A percentile compares a stretch with the other conserved stretches of the same genome.
Conservation (phyloP, 2,888 invertebrate genomes). For the Crematogaster levior region DNA sequence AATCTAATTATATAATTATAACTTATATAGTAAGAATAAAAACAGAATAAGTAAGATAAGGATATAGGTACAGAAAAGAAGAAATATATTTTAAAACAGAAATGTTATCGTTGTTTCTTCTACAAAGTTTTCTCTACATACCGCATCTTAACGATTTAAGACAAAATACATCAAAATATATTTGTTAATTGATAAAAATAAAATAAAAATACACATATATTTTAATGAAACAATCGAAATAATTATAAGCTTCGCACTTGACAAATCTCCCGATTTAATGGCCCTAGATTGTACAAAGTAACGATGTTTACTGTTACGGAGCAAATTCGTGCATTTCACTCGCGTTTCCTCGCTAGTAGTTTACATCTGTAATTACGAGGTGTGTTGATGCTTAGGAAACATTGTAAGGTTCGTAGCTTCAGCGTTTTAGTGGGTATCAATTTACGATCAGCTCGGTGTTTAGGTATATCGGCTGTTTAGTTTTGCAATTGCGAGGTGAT, state of each 20-base stretch:
- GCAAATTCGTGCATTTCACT: slow-evolving; percentile 15
- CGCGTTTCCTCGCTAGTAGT: neutral
- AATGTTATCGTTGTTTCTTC: neutral
- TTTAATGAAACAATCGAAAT: neutral
- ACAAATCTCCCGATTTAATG: neutral
- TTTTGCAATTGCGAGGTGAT: slow-evolving; percentile 59
- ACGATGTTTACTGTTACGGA: slow-evolving; percentile 8
- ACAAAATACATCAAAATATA: neutral
- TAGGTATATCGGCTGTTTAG: slow-evolving; percentile 34
- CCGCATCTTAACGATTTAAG: neutral
- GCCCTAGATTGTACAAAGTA: neutral
- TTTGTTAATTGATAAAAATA: neutral
- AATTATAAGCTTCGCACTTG: neutral
- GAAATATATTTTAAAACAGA: neutral
- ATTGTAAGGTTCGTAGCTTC: slow-evolving; percentile 6
- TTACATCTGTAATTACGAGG: slow-evolving; percentile 29
- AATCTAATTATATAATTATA: neutral
- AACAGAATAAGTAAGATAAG: no score
- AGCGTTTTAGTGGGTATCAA: neutral
- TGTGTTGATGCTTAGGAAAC: slow-evolving; percentile 20
- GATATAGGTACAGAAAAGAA: no score
- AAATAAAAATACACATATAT: neutral
- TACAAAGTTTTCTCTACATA: neutral
- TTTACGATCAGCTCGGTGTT: slow-evolving; percentile 42
- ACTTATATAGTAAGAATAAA: no score